phyloP scores from a whole-genome alignment of 2,113 vertebrate species.

The Ancistrus triradiatus region DNA sequence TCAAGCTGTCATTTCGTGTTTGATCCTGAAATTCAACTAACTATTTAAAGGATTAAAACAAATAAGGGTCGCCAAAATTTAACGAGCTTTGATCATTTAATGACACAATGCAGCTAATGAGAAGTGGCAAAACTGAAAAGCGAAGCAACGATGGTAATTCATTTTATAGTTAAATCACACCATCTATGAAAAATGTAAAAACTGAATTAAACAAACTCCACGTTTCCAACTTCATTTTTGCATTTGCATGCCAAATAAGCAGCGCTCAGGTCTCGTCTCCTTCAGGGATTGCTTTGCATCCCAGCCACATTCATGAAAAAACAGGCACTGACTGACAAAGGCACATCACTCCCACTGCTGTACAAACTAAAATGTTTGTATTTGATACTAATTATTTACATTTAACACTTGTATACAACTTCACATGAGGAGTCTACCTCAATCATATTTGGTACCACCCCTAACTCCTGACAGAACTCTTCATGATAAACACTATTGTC shows the following conservation, averaged over 20 bases:
- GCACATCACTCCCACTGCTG: too few relatives aligned
- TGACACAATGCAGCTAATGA: neutral
- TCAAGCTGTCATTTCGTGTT: slow-evolving; percentile 5
- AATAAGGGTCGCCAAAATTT: neutral
- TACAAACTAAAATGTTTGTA: too few relatives aligned
- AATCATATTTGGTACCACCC: too few relatives aligned
- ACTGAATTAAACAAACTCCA: neutral
- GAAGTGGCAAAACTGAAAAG: neutral
- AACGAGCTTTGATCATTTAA: slow-evolving; percentile 10
- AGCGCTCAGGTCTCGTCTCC: neutral
- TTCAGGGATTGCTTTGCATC: neutral
- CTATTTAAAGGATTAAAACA: neutral
- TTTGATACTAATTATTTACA: too few relatives aligned
- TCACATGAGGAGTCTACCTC: too few relatives aligned
- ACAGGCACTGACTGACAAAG: neutral
- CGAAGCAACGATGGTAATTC: too few relatives aligned
- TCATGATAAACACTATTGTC: too few relatives aligned
- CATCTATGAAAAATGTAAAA: too few relatives aligned
- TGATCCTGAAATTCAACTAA: neutral
- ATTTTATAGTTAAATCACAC: too few relatives aligned
- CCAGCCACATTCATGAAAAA: slow-evolving; percentile 1
- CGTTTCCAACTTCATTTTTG: neutral
- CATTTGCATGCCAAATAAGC: slow-evolving; percentile 34
- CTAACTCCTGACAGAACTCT: too few relatives aligned
- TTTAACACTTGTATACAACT: too few relatives aligned